phyloP scores from a whole-genome alignment of 1,140 invertebrate species.

The Drosophila baimaii region DNA sequence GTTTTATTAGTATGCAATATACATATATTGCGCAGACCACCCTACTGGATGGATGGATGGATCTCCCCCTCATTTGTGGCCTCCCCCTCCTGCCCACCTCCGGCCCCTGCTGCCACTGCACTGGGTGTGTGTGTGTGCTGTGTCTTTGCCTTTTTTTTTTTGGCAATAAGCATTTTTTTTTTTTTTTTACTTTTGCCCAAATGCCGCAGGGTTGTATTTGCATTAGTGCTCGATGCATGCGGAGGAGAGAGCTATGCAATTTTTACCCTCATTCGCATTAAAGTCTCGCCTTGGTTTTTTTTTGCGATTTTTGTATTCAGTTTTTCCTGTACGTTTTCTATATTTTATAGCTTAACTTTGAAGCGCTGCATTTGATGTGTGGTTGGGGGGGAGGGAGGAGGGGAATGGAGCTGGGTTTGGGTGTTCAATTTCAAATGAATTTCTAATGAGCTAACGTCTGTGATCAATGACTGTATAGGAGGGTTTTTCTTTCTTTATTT shows the following conservation, averaged over 20 bases:
- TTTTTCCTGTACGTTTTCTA: slow-evolving; percentile 4
- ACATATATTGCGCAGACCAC: slow-evolving; percentile 40
- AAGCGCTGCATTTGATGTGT: slow-evolving; percentile 30
- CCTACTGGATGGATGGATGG: not conserved
- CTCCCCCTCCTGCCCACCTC: not conserved
- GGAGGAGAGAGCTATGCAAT: slow-evolving; percentile 20
- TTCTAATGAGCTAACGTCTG: slow-evolving; percentile 40
- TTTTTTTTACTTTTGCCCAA: slow-evolving; percentile 38
- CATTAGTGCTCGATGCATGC: slow-evolving; percentile 58
- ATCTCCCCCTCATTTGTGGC: slow-evolving; percentile 9
- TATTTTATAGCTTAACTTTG: slow-evolving; percentile 46
- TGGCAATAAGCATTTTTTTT: slow-evolving; percentile 72
- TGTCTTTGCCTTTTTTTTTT: slow-evolving; percentile 47
- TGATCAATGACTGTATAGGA: slow-evolving; percentile 8
- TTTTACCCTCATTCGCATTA: slow-evolving; percentile 48
- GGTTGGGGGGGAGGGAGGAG: no score
- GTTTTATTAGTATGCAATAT: slow-evolving; percentile 71
- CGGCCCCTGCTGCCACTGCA: not conserved
- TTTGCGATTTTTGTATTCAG: not conserved
- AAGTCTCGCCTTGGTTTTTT: not conserved
- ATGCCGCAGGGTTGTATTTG: slow-evolving; percentile 76
- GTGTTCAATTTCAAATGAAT: slow-evolving; percentile 30
- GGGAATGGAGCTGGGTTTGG: no score
- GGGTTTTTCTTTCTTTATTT: no score
- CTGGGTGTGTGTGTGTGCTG: not conserved